phyloP scores from a whole-genome alignment of 1,140 invertebrate species.

The Trinorchestia longiramus region DNA sequence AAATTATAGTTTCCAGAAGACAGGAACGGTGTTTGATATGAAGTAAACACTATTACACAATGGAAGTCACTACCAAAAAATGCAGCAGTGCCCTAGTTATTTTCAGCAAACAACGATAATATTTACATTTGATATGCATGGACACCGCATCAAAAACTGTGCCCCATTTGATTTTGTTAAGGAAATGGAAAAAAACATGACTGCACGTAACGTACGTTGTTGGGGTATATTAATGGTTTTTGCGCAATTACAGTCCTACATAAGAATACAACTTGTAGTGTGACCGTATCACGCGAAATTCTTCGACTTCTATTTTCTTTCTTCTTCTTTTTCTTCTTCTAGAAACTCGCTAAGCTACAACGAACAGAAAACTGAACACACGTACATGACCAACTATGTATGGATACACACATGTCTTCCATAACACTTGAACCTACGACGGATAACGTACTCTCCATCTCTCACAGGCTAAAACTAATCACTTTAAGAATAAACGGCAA shows the following conservation, averaged over 20 bases:
- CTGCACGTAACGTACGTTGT: not conserved
- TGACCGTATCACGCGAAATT: not conserved
- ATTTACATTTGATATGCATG: not conserved
- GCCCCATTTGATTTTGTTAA: not conserved
- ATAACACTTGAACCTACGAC: conserved; percentile 1
- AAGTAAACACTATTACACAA: too few relatives aligned
- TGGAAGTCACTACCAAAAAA: too few relatives aligned
- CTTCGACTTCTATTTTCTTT: not conserved
- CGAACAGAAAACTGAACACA: conserved; percentile 12
- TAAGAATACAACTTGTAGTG: not conserved
- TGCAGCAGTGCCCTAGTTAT: too few relatives aligned
- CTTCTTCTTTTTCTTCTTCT: not conserved
- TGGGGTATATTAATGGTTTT: not conserved
- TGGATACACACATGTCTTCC: conserved; percentile 33
- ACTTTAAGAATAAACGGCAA: not conserved
- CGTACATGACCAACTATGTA: not conserved
- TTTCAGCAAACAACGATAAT: not conserved
- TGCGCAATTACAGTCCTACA: not conserved
- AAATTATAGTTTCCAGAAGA: too few relatives aligned
- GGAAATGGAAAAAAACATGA: not conserved
- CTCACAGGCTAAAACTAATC: not conserved
- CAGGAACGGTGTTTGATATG: too few relatives aligned
- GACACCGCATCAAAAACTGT: not conserved
- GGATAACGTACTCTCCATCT: not conserved
- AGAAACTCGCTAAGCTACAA: not conserved